Evolutionary conservation across 1,140 invertebrate genomes (phyloP).

Genomic region (Zaprionus nigranus): DNA sequence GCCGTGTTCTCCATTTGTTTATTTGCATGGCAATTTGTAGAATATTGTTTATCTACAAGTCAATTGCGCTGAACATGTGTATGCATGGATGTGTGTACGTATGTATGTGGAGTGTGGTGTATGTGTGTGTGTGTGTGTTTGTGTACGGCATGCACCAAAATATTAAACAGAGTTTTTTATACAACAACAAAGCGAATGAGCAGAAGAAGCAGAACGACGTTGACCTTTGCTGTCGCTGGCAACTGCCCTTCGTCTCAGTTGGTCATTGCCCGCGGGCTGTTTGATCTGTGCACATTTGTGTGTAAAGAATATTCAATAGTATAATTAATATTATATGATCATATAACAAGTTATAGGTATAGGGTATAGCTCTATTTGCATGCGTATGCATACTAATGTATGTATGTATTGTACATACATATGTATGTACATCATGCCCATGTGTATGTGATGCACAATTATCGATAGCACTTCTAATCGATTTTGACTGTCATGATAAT

Average conservation of each 20-base stretch:
- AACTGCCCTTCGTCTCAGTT: constrained; percentile 35
- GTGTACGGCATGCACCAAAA: constrained; percentile 41
- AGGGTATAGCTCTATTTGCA: no score
- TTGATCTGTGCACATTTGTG: constrained; percentile 25
- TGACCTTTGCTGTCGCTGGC: constrained; percentile 44
- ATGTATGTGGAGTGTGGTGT: background rate
- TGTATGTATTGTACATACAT: background rate
- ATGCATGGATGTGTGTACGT: background rate
- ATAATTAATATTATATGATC: background rate
- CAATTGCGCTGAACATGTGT: constrained; percentile 43
- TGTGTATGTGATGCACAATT: background rate
- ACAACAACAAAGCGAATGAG: constrained; percentile 16
- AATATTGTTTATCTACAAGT: constrained; percentile 56
- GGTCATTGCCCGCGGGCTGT: constrained; percentile 54
- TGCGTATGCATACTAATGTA: background rate
- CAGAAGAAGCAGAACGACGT: constrained; percentile 16
- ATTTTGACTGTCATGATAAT: background rate
- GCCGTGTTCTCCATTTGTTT: constrained; percentile 60
- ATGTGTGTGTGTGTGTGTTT: background rate
- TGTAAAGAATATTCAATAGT: background rate
- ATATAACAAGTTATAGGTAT: no score
- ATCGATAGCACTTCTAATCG: background rate
- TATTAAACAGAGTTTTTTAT: constrained; percentile 31
- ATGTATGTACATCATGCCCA: background rate
- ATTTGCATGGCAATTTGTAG: constrained; percentile 67